Conservation (phyloP, 2,797 vertebrate species). For the Lophotriccus pileatus region DNA sequence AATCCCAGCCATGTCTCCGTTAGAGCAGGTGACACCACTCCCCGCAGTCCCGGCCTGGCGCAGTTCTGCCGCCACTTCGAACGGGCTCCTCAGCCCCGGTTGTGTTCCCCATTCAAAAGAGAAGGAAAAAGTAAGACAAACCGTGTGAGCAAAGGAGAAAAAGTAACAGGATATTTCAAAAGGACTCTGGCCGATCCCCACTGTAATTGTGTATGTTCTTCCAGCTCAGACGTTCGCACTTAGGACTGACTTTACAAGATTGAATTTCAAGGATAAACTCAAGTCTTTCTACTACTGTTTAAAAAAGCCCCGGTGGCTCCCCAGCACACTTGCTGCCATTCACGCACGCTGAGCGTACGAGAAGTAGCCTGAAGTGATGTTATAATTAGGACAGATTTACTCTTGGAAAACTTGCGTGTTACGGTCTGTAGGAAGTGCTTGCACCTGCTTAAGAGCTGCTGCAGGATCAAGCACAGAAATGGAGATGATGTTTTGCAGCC, state of each 20-base stretch:
- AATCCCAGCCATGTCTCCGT: background rate
- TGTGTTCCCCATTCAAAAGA: background rate
- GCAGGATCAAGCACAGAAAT: accelerated
- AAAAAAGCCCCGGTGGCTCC: background rate
- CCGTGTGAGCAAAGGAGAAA: accelerated
- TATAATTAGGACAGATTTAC: slow-evolving; percentile 16
- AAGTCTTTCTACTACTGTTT: background rate
- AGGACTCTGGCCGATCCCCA: background rate
- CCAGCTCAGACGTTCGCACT: background rate
- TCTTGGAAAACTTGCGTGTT: background rate
- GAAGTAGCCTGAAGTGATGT: slow-evolving; percentile 57
- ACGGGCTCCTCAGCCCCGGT: background rate
- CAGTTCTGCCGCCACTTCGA: background rate
- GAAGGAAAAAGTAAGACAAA: background rate
- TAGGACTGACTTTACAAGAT: background rate
- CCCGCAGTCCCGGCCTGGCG: background rate
- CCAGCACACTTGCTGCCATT: background rate
- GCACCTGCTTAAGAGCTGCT: slow-evolving; percentile 14
- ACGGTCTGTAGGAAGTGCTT: background rate
- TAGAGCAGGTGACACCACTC: background rate
- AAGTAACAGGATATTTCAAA: background rate
- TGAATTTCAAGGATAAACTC: slow-evolving; percentile 5
- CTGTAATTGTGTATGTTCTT: background rate
- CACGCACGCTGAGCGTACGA: background rate
- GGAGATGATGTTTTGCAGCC: background rate